These are phyloP conservation scores for Pseudois nayaur DNA, from an alignment of 2,113 vertebrate species.

Conservation along the genomic window DNA sequence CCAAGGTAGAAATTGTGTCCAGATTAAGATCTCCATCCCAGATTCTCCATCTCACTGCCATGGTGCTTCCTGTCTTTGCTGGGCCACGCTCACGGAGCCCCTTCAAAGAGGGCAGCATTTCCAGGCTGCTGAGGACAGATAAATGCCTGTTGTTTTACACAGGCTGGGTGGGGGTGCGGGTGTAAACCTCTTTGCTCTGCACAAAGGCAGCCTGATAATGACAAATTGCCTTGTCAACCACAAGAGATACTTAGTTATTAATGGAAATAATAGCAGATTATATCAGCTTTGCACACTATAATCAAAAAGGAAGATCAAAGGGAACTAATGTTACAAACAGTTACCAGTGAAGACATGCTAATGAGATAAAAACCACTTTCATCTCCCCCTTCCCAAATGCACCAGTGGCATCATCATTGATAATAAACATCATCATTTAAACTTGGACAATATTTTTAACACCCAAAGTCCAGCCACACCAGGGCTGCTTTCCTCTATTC, in stretches of 20 bases:
- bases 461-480: constrained; percentile 63
- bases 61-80: neutral
- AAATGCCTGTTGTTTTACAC: constrained; percentile 66
- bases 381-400: constrained; percentile 72
- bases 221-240: constrained; percentile 83
- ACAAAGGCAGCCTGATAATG: constrained; percentile 72
- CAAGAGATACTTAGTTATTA: constrained; percentile 80
- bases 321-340: constrained; percentile 79
- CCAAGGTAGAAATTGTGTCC: neutral
- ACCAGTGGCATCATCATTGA: constrained; percentile 78
- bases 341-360: constrained; percentile 82
- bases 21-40: neutral
- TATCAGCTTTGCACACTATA: constrained; percentile 77
- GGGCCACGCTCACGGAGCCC: neutral
- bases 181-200: constrained; percentile 64
- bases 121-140: constrained; percentile 34
- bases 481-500: constrained; percentile 45
- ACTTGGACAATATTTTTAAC: constrained; percentile 76
- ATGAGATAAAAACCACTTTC: constrained; percentile 82
- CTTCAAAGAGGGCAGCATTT: neutral
- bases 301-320: constrained; percentile 83
- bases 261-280: constrained; percentile 85
- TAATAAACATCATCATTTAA: constrained; percentile 78
- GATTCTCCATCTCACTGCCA: neutral
- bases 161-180: neutral